phyloP scores from a whole-genome alignment of 2,888 invertebrate species.

The Himalopsyche japonica region DNA sequence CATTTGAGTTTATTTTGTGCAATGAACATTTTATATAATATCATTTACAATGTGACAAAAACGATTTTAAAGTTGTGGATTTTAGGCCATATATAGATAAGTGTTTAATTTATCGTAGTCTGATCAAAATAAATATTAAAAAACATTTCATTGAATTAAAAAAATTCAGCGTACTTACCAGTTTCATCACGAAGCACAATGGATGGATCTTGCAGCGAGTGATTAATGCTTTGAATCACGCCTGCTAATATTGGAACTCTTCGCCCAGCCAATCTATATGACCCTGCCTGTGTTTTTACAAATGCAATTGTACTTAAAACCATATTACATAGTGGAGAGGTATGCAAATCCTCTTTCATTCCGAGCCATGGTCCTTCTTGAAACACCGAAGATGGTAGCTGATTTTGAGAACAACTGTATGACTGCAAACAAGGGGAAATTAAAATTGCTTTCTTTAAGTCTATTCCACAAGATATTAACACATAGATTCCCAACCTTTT shows the following conservation, averaged over 20 bases:
- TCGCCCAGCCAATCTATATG: constrained; percentile 42
- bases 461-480: too few species aligned
- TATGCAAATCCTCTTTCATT: constrained; percentile 32
- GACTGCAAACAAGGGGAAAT: constrained; percentile 10
- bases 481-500: too few species aligned
- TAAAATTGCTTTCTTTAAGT: too few species aligned
- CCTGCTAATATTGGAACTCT: constrained; percentile 48
- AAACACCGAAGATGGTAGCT: constrained; percentile 22
- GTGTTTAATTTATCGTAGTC: too few species aligned
- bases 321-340: constrained; percentile 41
- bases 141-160: too few species aligned
- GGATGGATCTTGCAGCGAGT: constrained; percentile 47
- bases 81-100: too few species aligned
- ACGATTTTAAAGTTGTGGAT: too few species aligned
- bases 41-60: too few species aligned
- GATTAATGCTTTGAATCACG: constrained; percentile 46
- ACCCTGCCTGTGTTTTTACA: constrained; percentile 44
- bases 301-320: constrained; percentile 43
- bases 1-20: too few species aligned
- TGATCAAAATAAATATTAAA: too few species aligned
- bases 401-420: constrained; percentile 29
- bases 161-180: too few species aligned
- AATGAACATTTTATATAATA: too few species aligned
- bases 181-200: constrained; percentile 46
- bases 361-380: constrained; percentile 33